These are phyloP conservation scores for Pygoscelis adeliae DNA, from an alignment of 2,113 vertebrate genomes.

Conservation along the genomic window DNA sequence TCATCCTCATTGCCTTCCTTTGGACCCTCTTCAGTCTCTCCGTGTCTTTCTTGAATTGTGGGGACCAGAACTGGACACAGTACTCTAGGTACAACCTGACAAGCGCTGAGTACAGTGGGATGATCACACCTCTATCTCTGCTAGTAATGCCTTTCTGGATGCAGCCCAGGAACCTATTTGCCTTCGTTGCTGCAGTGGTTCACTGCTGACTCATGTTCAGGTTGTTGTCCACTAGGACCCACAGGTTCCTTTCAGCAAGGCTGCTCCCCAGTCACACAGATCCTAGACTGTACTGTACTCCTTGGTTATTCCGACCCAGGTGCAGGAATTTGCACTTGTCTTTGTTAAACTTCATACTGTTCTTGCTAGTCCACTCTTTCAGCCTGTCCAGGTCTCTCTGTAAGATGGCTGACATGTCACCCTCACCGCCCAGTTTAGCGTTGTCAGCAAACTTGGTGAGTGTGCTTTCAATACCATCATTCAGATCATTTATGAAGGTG, in stretches of 20 bases:
- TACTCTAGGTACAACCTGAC: neutral
- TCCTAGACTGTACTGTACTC: neutral
- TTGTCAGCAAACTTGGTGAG: neutral
- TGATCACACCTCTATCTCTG: neutral
- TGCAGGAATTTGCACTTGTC: neutral
- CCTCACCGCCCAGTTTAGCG: neutral
- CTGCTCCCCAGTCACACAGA: neutral
- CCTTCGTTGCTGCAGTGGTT: neutral
- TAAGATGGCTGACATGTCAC: neutral
- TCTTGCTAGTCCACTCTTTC: neutral
- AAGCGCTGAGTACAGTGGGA: neutral
- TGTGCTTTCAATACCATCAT: neutral
- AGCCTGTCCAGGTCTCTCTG: neutral
- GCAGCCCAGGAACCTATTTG: neutral
- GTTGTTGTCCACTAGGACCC: neutral
- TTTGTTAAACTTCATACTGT: neutral
- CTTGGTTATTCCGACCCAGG: neutral
- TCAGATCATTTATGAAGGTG: neutral
- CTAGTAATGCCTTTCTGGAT: neutral
- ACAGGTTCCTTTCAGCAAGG: neutral
- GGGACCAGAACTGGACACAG: neutral
- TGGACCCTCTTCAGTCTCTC: neutral
- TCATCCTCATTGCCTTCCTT: neutral
- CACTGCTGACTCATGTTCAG: neutral
- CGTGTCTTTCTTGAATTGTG: neutral